Base-by-base conservation (phyloP, 2,113 vertebrate genomes). In the Platichthys flesus region DNA sequence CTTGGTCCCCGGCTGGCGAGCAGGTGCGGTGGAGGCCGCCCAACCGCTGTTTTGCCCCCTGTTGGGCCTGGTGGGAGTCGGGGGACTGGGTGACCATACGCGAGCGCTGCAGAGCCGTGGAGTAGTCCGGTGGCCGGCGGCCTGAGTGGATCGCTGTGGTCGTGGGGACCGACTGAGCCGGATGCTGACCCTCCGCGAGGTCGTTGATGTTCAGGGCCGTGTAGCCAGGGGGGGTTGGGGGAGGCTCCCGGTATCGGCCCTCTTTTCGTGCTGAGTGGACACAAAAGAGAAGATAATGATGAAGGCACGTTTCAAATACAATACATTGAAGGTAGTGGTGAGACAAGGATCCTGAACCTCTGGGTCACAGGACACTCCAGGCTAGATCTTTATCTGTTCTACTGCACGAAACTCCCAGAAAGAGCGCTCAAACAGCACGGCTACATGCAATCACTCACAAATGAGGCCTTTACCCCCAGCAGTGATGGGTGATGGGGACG, bases 81-180 rank as follows among this genome's bases (percentile, higher is more conserved):
- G 96, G 93, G 5, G 97, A 94, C 65, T 97, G 95, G 24, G 96
- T 96, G 75, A 99, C 94, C 95, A 99, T 97, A 62, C 97, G 94
- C 0, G 98, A 99, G 62, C 97, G 95, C 94, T 99, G 98, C 74
- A 99, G 95, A 12, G 98, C 98, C 65, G 98, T 94, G 42, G 95
- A 98, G 94, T 99, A 99, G 93, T 99, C 98, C 0, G 98, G 98
- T 1, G 98, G 98, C 77, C 96, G 97, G 83, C 97, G 94, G 74
- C 95, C 93, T 0, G 96, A 88, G 82, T 96, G 96, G 4, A 74
- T 68, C 0, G 31, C 24, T 0, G 72, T 24, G 59, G 88, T 10
- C 18, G 76, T 24, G 62, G 91, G 72, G 0, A 71, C 81, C 2
- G 83, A n/a, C 4, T 86, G 77, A 2, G 79, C 21, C 3, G 79